phyloP scores from a whole-genome alignment of 1,140 invertebrate genomes.

The Diploscapter pachys region DNA sequence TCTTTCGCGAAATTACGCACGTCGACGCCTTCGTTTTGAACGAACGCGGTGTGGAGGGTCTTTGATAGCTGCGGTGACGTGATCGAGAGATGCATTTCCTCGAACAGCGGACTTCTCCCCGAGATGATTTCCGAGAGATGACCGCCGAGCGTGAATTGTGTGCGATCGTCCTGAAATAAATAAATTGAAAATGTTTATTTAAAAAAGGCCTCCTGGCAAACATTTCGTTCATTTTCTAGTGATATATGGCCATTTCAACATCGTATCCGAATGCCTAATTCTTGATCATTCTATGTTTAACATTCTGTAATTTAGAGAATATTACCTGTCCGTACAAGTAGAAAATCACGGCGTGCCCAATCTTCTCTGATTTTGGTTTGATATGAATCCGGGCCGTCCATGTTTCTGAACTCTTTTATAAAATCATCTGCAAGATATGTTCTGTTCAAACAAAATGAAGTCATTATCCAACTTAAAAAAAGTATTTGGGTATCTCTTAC shows the following conservation, averaged over 20 bases:
- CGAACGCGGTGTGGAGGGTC: not conserved
- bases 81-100: not conserved
- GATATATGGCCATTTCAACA: no score
- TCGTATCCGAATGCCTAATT: no score
- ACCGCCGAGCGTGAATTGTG: not conserved
- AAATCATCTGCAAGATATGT: no score
- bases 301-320: no score
- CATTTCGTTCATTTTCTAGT: no score
- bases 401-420: not conserved
- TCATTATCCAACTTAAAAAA: no score
- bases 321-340: slow-evolving; percentile 5
- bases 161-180: no score
- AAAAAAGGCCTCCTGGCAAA: no score
- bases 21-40: not conserved
- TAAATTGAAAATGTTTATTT: no score
- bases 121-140: not conserved
- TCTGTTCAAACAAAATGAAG: no score
- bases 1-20: not conserved
- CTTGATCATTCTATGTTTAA: no score
- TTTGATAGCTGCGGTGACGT: not conserved
- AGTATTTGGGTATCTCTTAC: no score
- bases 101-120: not conserved
- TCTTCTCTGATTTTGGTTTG: not conserved
- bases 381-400: slow-evolving; percentile 10
- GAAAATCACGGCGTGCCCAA: slow-evolving; percentile 6